Conservation (phyloP, 2,797 vertebrate species). For the Lacerta agilis region DNA sequence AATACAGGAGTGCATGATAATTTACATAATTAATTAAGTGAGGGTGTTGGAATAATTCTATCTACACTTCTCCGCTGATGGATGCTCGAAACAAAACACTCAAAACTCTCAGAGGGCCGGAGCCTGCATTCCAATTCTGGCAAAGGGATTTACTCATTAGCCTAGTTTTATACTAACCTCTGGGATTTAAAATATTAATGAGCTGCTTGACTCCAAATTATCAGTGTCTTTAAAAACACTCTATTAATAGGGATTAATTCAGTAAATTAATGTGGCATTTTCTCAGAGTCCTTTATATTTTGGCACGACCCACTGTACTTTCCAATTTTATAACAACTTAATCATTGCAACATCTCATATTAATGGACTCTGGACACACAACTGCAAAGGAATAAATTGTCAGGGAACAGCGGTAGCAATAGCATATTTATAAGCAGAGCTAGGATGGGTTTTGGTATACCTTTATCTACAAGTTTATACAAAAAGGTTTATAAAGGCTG, state of each 20-base stretch:
- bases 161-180: conserved; percentile 16
- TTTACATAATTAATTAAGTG: conserved; percentile 40
- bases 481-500: conserved; percentile 5
- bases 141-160: conserved; percentile 25
- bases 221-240: conserved; percentile 38
- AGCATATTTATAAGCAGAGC: conserved; percentile 22
- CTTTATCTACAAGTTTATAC: not conserved
- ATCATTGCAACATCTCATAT: conserved; percentile 20
- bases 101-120: conserved; percentile 5
- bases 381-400: conserved; percentile 22
- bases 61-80: conserved; percentile 44
- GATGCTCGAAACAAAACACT: conserved; percentile 13
- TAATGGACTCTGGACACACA: conserved; percentile 11
- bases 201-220: conserved; percentile 40
- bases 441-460: not conserved
- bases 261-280: conserved; percentile 39
- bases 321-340: conserved; percentile 26
- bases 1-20: not conserved
- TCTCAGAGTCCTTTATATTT: conserved; percentile 34
- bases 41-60: conserved; percentile 38
- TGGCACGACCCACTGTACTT: not conserved
- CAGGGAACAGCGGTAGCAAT: conserved; percentile 17
- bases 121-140: conserved; percentile 21
- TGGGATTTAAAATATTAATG: conserved; percentile 40
- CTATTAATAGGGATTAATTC: conserved; percentile 48